A percentile compares a stretch with the other conserved stretches of the same genome.
Conservation (phyloP, 1,140 invertebrate species). For the Zaprionus taronus region DNA sequence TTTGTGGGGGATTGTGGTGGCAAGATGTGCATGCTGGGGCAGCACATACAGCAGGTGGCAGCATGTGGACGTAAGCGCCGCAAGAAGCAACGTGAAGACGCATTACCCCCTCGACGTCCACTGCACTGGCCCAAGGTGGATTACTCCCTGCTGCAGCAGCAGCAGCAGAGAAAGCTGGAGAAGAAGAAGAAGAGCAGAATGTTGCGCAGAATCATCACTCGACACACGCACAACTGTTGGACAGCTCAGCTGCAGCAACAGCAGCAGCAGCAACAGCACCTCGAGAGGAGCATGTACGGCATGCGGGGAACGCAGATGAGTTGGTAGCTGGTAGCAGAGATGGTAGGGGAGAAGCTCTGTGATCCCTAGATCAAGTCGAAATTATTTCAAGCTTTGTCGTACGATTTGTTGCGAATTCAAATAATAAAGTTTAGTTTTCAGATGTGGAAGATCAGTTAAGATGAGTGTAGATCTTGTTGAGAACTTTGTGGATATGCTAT, state of each 20-base stretch:
- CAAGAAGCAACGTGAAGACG: too few species aligned
- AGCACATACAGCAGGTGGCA: not conserved
- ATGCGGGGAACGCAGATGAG: too few species aligned
- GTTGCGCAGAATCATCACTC: not conserved
- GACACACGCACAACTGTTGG: not conserved
- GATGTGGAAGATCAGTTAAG: not conserved
- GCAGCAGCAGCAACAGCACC: not conserved
- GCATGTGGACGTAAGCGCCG: not conserved
- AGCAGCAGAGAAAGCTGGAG: not conserved
- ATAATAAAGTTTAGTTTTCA: slow-evolving; percentile 4
- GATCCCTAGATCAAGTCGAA: too few species aligned
- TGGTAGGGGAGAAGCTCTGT: too few species aligned
- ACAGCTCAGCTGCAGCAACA: too few species aligned
- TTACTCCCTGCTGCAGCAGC: slow-evolving; percentile 2
- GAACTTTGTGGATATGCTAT: too few species aligned
- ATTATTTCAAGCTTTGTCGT: not conserved
- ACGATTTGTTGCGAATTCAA: not conserved
- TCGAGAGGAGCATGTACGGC: too few species aligned
- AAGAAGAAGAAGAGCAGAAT: not conserved
- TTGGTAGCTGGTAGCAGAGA: too few species aligned
- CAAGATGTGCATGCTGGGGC: not conserved
- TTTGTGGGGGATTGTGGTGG: not conserved
- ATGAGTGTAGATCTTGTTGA: too few species aligned
- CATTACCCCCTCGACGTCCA: slow-evolving; percentile 28
- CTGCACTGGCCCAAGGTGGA: slow-evolving; percentile 66